phyloP scores from a whole-genome alignment of 2,797 vertebrate species.

The Alca torda region DNA sequence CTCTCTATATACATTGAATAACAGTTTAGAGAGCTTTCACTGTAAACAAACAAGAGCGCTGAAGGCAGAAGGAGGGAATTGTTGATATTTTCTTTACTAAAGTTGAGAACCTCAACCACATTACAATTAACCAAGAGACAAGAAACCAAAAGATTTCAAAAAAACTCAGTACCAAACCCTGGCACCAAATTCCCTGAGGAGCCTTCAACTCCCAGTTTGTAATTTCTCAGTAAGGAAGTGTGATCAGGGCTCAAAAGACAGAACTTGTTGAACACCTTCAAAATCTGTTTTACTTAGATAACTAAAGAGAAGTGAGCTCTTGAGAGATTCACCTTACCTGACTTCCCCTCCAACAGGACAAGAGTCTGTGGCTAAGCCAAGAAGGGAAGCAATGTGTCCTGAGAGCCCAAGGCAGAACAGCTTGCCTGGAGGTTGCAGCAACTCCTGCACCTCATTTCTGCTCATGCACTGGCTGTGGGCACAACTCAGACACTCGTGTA shows the following conservation, averaged over 20 bases:
- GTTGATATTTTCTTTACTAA: background rate
- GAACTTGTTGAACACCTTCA: background rate
- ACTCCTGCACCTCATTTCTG: background rate
- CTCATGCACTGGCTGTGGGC: background rate
- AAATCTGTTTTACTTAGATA: background rate
- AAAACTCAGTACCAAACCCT: background rate
- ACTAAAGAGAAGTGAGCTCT: background rate
- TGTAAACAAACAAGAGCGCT: background rate
- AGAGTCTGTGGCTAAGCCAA: background rate
- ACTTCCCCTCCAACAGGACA: background rate
- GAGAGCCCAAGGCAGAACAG: background rate
- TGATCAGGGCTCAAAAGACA: background rate
- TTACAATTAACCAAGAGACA: background rate
- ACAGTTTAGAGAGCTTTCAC: background rate
- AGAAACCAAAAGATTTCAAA: background rate
- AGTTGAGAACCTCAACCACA: background rate
- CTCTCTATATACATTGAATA: background rate
- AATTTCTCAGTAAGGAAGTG: background rate
- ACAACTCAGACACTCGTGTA: background rate
- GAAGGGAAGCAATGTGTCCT: background rate
- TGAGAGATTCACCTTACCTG: background rate
- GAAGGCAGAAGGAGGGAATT: background rate
- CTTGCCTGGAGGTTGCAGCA: background rate
- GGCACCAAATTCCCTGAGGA: background rate
- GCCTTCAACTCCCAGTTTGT: background rate